Evolutionary conservation across 2,888 invertebrate genomes (phyloP).

Genomic region (Dione vanillae): DNA sequence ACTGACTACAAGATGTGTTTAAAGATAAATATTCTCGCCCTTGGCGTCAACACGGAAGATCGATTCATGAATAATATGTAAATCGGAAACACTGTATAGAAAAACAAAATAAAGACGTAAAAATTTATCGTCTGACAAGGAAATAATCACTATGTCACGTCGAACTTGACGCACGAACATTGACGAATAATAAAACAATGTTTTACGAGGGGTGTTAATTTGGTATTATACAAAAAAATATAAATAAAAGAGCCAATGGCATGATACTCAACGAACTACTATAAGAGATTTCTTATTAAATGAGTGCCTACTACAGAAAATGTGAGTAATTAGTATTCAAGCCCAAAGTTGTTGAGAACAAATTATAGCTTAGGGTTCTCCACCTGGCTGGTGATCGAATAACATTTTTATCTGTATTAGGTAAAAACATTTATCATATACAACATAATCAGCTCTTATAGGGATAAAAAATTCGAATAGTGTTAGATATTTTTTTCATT

Average conservation of each 20-base stretch:
- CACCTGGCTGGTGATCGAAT: constrained; percentile 7
- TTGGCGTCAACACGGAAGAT: constrained; percentile 42
- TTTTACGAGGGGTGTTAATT: constrained; percentile 11
- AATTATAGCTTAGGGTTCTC: constrained; percentile 5
- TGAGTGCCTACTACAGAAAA: neutral
- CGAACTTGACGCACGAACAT: neutral
- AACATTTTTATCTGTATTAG: constrained; percentile 11
- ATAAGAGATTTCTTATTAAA: neutral
- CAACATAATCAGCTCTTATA: constrained; percentile 14
- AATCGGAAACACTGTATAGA: constrained; percentile 34
- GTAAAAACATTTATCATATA: neutral
- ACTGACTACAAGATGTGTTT: constrained; percentile 55
- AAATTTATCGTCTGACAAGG: constrained; percentile 36
- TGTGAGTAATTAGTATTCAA: neutral
- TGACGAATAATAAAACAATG: neutral
- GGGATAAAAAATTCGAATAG: neutral
- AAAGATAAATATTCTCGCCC: constrained; percentile 39
- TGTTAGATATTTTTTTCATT: constrained; percentile 5
- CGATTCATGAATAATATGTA: constrained; percentile 45
- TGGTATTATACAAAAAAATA: neutral
- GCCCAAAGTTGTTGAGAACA: constrained; percentile 3
- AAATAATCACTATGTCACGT: constrained; percentile 23
- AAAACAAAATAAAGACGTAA: constrained; percentile 41
- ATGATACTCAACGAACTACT: neutral
- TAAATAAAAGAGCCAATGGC: constrained; percentile 5